Conservation (phyloP, 2,888 invertebrate species). For the Pilophorus perplexus region DNA sequence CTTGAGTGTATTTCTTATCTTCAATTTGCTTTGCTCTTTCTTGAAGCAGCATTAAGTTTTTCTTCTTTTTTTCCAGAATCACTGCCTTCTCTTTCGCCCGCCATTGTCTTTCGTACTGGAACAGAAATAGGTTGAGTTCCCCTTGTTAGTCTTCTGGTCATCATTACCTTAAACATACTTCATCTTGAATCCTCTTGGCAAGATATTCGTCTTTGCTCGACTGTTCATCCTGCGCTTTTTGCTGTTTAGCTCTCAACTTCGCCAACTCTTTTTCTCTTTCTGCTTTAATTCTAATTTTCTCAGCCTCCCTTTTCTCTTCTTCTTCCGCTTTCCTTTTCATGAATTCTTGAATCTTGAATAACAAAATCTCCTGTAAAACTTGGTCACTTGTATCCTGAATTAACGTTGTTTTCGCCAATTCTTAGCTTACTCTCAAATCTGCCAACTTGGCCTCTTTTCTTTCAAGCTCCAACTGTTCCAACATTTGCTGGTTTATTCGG, state of each 20-base stretch:
- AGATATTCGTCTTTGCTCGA: constrained; percentile 57
- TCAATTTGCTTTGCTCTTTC: constrained; percentile 59
- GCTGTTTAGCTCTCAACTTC: constrained; percentile 56
- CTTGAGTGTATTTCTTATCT: constrained; percentile 40
- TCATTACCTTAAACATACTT: constrained; percentile 51
- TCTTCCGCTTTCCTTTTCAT: constrained; percentile 62
- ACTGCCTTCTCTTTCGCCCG: constrained; percentile 63
- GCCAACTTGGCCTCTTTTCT: constrained; percentile 65
- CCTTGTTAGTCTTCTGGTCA: not conserved
- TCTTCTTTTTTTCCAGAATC: constrained; percentile 59
- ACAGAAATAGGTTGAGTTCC: constrained; percentile 45
- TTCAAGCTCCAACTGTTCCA: constrained; percentile 62
- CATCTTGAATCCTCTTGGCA: constrained; percentile 57
- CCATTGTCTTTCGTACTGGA: constrained; percentile 68
- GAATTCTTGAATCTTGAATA: constrained; percentile 60
- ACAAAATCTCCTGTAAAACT: too few species aligned
- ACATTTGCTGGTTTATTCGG: constrained; percentile 61
- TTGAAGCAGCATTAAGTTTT: constrained; percentile 56
- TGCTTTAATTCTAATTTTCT: constrained; percentile 57
- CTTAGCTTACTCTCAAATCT: constrained; percentile 60
- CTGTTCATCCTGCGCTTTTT: constrained; percentile 57
- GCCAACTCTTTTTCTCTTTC: constrained; percentile 64
- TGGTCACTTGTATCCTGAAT: too few species aligned
- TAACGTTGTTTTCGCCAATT: too few species aligned
- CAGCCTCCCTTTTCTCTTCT: constrained; percentile 59